Conservation (phyloP, 2,797 vertebrate species). For the Gallinago stenura region DNA sequence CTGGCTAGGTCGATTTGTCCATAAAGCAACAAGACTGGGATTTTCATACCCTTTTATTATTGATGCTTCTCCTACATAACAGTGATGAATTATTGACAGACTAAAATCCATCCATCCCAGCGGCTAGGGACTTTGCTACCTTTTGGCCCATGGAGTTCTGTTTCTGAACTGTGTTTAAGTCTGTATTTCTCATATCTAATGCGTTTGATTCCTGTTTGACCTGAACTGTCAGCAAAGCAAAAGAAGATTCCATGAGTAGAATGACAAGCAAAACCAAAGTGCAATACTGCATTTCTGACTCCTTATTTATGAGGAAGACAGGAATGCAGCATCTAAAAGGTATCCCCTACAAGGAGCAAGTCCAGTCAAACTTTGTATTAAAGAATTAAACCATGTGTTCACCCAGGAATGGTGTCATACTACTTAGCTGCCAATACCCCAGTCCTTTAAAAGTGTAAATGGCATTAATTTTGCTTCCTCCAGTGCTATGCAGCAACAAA, state of each 20-base stretch:
- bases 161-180: background rate
- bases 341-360: background rate
- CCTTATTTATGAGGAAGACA: background rate
- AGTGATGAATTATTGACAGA: background rate
- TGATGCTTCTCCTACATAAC: background rate
- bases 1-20: background rate
- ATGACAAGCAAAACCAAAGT: background rate
- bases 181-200: background rate
- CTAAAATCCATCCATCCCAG: background rate
- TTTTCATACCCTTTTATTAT: background rate
- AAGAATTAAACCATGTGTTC: background rate
- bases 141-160: background rate
- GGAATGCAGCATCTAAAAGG: background rate
- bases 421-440: background rate
- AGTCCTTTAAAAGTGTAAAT: background rate
- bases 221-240: background rate
- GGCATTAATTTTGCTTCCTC: background rate
- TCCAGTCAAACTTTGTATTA: background rate
- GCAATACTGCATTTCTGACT: background rate
- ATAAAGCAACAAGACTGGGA: slow-evolving; percentile 1
- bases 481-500: background rate
- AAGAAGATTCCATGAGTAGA: background rate
- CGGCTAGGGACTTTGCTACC: background rate
- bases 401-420: background rate
- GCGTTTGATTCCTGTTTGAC: background rate